Conservation (phyloP, 2,797 vertebrate species). For the Oryzias sinensis region DNA sequence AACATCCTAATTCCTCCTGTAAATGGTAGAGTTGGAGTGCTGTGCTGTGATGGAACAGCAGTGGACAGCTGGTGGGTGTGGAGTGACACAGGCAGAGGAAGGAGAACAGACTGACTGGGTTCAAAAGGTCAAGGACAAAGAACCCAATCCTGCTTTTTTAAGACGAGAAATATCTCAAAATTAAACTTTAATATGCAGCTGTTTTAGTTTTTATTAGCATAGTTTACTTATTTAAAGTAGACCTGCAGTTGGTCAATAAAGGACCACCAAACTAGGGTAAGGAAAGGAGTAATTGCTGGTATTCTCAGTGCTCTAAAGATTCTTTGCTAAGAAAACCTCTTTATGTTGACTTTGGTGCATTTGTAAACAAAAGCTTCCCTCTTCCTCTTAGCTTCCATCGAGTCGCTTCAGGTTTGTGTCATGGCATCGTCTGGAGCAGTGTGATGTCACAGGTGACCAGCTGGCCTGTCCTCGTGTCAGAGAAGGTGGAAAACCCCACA, state of each 20-base stretch:
- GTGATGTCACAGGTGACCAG: conserved; percentile 85
- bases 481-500: conserved; percentile 77
- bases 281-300: conserved; percentile 5
- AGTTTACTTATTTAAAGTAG: too few species aligned
- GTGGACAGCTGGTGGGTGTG: conserved; percentile 32
- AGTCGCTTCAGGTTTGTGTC: conserved; percentile 83
- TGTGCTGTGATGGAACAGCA: conserved; percentile 11
- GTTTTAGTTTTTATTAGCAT: too few species aligned
- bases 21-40: background rate
- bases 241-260: too few species aligned
- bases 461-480: conserved; percentile 89
- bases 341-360: background rate
- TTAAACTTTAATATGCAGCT: background rate
- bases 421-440: conserved; percentile 86
- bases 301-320: conserved; percentile 2
- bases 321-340: background rate
- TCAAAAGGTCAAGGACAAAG: conserved; percentile 37
- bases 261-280: background rate
- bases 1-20: too few species aligned
- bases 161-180: background rate
- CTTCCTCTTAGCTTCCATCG: conserved; percentile 83
- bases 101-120: conserved; percentile 14
- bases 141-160: too few species aligned
- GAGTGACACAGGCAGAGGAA: conserved; percentile 46
- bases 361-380: background rate